Evolutionary conservation across 1,140 invertebrate genomes (phyloP).

Genomic region (Eupristina koningsbergeri): DNA sequence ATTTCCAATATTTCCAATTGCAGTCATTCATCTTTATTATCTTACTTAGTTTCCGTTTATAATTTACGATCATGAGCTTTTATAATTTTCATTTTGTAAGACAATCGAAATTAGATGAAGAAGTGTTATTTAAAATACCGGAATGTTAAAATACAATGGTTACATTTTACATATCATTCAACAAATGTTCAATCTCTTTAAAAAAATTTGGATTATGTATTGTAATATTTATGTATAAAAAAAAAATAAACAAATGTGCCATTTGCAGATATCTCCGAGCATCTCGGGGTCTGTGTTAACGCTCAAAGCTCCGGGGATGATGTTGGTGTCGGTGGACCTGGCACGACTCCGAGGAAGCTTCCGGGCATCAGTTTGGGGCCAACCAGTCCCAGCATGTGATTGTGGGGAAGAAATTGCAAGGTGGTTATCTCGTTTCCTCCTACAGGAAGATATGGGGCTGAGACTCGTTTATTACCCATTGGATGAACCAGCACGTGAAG

Average conservation of each 20-base stretch:
- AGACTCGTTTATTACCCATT: conserved; percentile 76
- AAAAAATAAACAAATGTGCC: neutral
- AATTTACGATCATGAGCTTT: too few relatives aligned
- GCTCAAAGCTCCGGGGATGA: conserved; percentile 71
- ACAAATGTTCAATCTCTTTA: too few relatives aligned
- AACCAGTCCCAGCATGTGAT: conserved; percentile 73
- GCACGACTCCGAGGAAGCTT: conserved; percentile 70
- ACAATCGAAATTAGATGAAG: too few relatives aligned
- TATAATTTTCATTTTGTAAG: too few relatives aligned
- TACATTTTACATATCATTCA: too few relatives aligned
- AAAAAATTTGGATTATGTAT: too few relatives aligned
- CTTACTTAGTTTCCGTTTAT: too few relatives aligned
- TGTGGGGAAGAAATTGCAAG: conserved; percentile 77
- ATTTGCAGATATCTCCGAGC: conserved; percentile 66
- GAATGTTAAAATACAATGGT: too few relatives aligned
- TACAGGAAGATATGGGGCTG: conserved; percentile 74
- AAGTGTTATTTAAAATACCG: too few relatives aligned
- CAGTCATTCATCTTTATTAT: too few relatives aligned
- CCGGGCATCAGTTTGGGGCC: conserved; percentile 71
- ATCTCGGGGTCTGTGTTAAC: conserved; percentile 70
- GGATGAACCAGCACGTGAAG: conserved; percentile 64
- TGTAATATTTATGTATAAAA: too few relatives aligned
- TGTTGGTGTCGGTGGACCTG: conserved; percentile 72
- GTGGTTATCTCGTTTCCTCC: conserved; percentile 77
- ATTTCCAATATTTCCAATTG: too few relatives aligned